Conservation (phyloP, 2,888 invertebrate genomes). For the Pseudococcus longispinus region DNA sequence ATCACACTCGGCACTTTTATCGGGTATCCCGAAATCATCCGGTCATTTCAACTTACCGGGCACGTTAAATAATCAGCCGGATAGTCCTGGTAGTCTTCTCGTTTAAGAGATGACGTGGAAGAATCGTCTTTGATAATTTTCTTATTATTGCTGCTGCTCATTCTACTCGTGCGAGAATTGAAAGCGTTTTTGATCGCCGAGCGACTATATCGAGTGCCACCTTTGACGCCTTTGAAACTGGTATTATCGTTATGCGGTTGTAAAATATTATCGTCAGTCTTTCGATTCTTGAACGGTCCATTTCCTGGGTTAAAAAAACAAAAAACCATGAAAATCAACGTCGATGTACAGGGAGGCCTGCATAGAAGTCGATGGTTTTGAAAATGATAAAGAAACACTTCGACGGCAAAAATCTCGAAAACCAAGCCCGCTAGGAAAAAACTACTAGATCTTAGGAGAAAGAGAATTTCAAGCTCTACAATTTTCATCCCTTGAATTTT, state of each 20-base stretch:
- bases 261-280: constrained; percentile 48
- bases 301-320: not conserved
- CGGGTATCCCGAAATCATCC: not conserved
- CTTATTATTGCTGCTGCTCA: not conserved
- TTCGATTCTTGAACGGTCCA: constrained; percentile 11
- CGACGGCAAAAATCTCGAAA: no score
- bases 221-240: constrained; percentile 21
- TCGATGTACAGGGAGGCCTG: no score
- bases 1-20: not conserved
- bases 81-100: constrained; percentile 48
- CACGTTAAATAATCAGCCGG: constrained; percentile 53
- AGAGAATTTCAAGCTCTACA: no score
- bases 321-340: not conserved
- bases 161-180: constrained; percentile 28
- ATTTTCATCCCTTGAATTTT: no score
- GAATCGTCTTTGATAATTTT: constrained; percentile 24
- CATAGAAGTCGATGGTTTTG: no score
- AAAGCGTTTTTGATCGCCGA: constrained; percentile 49
- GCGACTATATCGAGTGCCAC: constrained; percentile 48
- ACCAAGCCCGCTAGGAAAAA: no score
- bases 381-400: no score
- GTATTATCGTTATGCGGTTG: constrained; percentile 27
- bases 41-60: constrained; percentile 31
- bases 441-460: no score
- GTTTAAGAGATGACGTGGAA: not conserved